These are phyloP conservation scores for Prenolepis imparis DNA, from an alignment of 2,888 invertebrate species.

Conservation along the genomic window DNA sequence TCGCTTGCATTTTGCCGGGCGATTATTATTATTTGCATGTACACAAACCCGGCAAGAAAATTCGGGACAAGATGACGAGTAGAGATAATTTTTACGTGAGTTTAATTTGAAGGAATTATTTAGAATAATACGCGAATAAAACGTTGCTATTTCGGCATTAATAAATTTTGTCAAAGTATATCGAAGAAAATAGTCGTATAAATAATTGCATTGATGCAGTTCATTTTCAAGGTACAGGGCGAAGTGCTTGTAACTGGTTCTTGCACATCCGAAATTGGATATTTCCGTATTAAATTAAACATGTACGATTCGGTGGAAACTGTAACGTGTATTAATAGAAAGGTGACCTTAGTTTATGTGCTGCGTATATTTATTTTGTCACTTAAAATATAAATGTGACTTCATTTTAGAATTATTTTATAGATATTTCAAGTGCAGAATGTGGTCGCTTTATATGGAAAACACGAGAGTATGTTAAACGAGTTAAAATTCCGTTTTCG, in stretches of 20 bases:
- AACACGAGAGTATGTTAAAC: conserved; percentile 91
- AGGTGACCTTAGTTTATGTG: conserved; percentile 81
- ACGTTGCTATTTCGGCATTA: background rate
- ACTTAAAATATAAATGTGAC: background rate
- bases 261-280: conserved; percentile 86
- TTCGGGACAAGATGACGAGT: conserved; percentile 87
- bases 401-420: conserved; percentile 55
- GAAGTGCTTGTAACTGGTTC: conserved; percentile 88
- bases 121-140: background rate
- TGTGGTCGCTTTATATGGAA: conserved; percentile 90
- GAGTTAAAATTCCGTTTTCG: conserved; percentile 89
- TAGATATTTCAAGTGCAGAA: conserved; percentile 88
- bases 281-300: conserved; percentile 89
- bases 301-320: conserved; percentile 88
- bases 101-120: conserved; percentile 23
- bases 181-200: background rate
- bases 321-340: conserved; percentile 89
- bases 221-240: conserved; percentile 85
- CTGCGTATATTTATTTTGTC: background rate
- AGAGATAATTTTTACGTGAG: conserved; percentile 75
- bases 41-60: conserved; percentile 88
- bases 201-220: background rate
- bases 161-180: background rate
- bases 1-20: conserved; percentile 88
- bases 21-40: conserved; percentile 89